Evolutionary conservation across 2,113 vertebrate species (phyloP).

Genomic region (Callithrix jacchus): DNA sequence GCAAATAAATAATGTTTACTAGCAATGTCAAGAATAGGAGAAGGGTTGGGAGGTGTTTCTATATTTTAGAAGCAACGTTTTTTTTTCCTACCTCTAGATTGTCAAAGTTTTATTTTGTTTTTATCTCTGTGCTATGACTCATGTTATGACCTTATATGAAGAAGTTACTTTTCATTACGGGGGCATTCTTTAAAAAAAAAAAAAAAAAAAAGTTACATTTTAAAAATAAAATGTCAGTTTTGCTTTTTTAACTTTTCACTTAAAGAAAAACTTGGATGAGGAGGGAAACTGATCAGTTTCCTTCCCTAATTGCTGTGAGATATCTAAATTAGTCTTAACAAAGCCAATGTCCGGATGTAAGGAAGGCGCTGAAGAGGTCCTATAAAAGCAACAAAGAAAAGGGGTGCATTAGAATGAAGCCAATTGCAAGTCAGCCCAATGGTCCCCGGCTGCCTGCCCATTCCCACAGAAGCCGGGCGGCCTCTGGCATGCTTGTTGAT

Average conservation of each 20-base stretch:
- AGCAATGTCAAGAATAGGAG: slow-evolving; percentile 74
- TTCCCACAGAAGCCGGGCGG: not conserved
- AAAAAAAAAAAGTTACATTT: slow-evolving; percentile 13
- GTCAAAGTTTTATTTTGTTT: slow-evolving; percentile 58
- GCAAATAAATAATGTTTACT: slow-evolving; percentile 83
- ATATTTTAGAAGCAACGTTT: slow-evolving; percentile 60
- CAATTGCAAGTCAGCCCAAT: not conserved
- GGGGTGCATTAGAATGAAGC: not conserved
- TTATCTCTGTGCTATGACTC: slow-evolving; percentile 27
- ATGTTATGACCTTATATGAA: slow-evolving; percentile 40
- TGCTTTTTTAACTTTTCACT: slow-evolving; percentile 12
- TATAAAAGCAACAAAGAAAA: not conserved
- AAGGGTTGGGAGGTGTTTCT: slow-evolving; percentile 66
- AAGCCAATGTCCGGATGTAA: not conserved
- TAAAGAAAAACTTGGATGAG: not conserved
- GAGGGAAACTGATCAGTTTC: not conserved
- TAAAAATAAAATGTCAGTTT: slow-evolving; percentile 32
- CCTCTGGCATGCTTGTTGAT: not conserved
- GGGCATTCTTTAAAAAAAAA: not conserved
- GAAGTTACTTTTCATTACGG: not conserved
- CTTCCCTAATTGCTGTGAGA: not conserved
- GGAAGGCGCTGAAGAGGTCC: not conserved
- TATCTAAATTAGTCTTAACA: not conserved
- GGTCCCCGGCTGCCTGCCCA: fast-evolving
- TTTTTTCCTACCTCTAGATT: slow-evolving; percentile 37